phyloP scores from a whole-genome alignment of 1,140 invertebrate species.

The Amphibalanus amphitrite region DNA sequence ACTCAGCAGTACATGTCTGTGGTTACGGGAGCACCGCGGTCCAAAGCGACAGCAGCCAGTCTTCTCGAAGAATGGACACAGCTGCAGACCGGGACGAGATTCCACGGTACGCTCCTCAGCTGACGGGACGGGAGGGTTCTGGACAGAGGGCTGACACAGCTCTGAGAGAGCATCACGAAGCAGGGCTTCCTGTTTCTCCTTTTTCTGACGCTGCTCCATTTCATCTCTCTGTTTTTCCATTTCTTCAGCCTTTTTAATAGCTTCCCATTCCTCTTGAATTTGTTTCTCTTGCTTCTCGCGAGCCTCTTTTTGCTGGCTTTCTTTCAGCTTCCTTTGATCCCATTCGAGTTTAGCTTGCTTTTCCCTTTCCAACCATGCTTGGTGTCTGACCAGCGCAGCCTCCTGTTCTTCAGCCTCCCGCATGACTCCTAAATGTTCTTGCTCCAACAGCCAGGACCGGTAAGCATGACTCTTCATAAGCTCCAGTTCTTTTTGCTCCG shows the following conservation, averaged over 20 bases:
- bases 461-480: background rate
- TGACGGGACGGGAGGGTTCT: background rate
- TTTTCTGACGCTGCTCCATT: background rate
- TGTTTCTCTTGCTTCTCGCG: background rate
- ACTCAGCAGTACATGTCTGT: background rate
- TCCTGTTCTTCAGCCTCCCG: background rate
- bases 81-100: background rate
- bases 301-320: background rate
- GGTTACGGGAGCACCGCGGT: constrained; percentile 44
- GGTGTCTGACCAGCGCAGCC: background rate
- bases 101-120: background rate
- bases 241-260: background rate
- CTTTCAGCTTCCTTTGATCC: background rate
- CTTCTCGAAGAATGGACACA: constrained; percentile 70
- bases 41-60: constrained; percentile 76
- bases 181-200: background rate
- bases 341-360: background rate
- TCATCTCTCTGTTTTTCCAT: background rate
- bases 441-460: background rate
- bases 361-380: background rate
- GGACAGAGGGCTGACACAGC: background rate
- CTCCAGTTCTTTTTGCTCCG: background rate
- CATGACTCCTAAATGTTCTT: background rate
- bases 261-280: background rate
- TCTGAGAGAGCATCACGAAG: background rate